These are phyloP conservation scores for Sabellastarte sp. DNA, from an alignment of 2,888 invertebrate species.

Conservation along the genomic window DNA sequence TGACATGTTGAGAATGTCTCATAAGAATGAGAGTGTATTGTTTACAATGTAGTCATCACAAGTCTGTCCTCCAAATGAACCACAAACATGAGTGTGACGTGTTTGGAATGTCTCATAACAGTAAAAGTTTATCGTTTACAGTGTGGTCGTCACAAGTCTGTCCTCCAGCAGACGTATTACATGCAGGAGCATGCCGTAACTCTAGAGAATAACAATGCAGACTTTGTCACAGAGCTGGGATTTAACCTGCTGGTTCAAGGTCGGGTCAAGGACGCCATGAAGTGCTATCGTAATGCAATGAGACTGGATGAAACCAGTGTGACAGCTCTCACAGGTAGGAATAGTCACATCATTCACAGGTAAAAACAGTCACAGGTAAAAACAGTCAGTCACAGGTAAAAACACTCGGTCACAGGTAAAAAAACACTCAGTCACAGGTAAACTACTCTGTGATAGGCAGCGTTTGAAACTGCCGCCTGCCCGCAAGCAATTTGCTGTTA, in stretches of 20 bases:
- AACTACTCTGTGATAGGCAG: no score
- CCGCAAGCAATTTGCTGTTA: no score
- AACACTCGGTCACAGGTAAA: no score
- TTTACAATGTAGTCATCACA: neutral
- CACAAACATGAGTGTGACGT: no score
- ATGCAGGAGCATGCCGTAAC: slow-evolving; percentile 79
- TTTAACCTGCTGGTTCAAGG: slow-evolving; percentile 74
- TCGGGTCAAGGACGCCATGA: slow-evolving; percentile 72
- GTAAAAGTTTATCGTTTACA: slow-evolving; percentile 33
- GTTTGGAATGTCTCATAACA: no score
- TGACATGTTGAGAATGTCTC: slow-evolving; percentile 65
- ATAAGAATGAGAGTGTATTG: no score
- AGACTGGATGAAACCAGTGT: slow-evolving; percentile 82
- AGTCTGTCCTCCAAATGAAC: neutral
- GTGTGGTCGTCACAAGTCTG: slow-evolving; percentile 63
- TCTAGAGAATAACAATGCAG: slow-evolving; percentile 69
- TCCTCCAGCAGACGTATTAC: slow-evolving; percentile 74
- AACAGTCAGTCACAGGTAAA: no score
- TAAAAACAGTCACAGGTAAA: no score
- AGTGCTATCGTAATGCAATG: slow-evolving; percentile 77
- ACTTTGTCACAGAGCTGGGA: slow-evolving; percentile 79
- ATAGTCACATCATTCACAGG: no score
- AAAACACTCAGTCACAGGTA: no score
- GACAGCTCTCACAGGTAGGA: slow-evolving; percentile 66
- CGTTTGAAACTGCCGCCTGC: no score